Conservation (phyloP, 2,888 invertebrate genomes). For the Mactromeris polynyma region DNA sequence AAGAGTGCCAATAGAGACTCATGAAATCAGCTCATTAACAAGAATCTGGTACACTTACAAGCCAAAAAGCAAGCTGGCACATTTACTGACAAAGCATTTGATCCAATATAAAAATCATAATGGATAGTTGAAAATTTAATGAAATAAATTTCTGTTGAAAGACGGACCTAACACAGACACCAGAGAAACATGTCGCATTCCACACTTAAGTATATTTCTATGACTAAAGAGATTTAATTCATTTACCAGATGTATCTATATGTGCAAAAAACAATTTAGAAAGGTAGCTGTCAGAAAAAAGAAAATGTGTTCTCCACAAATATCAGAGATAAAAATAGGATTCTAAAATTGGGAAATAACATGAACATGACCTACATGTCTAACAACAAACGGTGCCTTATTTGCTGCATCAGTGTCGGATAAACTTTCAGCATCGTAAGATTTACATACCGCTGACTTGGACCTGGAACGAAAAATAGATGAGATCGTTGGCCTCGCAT, state of each 20-base stretch:
- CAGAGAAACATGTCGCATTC: too few species aligned
- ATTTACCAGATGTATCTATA: too few species aligned
- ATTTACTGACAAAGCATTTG: too few species aligned
- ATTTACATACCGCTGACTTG: slow-evolving; percentile 74
- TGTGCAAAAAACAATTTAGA: not conserved
- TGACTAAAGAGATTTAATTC: too few species aligned
- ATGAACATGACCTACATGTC: slow-evolving; percentile 76
- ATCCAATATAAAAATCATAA: too few species aligned
- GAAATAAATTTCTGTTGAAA: too few species aligned
- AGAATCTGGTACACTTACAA: too few species aligned
- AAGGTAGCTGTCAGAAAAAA: not conserved
- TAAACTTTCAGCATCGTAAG: slow-evolving; percentile 73
- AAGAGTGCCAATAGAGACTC: not conserved
- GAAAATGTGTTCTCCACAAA: not conserved
- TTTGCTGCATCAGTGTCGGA: slow-evolving; percentile 68
- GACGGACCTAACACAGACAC: too few species aligned
- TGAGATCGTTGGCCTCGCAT: slow-evolving; percentile 78
- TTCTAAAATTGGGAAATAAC: slow-evolving; percentile 33
- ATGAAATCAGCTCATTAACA: too few species aligned
- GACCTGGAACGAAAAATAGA: slow-evolving; percentile 85
- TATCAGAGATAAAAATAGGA: slow-evolving; percentile 20
- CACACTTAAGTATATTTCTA: too few species aligned
- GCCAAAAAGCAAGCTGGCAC: too few species aligned
- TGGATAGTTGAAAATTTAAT: too few species aligned
- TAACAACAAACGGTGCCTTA: slow-evolving; percentile 82